Evolutionary conservation across 2,113 vertebrate genomes (phyloP).

Genomic region (Vicugna pacos): DNA sequence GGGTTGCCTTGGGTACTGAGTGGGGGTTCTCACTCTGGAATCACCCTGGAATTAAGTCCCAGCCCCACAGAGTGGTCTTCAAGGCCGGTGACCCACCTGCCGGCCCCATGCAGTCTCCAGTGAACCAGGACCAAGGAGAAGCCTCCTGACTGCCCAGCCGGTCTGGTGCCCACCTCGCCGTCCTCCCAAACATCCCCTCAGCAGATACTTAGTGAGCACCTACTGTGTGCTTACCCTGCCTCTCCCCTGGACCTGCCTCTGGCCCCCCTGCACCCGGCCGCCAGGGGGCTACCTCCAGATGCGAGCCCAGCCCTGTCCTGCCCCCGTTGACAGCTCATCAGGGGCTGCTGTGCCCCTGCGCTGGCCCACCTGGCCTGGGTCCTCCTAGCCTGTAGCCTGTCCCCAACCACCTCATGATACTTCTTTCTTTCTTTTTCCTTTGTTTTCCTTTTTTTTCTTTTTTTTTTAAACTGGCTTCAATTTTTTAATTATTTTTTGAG

Average conservation of each 20-base stretch:
- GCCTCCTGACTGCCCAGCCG: too few relatives aligned
- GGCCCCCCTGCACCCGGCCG: neutral
- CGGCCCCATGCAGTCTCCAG: accelerated
- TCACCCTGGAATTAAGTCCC: neutral
- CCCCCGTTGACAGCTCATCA: accelerated
- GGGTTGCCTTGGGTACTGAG: neutral
- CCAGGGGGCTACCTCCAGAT: neutral
- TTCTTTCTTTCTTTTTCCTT: too few relatives aligned
- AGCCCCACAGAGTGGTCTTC: accelerated
- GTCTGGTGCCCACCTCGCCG: neutral
- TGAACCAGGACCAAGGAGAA: neutral
- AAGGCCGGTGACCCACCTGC: neutral
- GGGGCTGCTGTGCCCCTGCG: accelerated
- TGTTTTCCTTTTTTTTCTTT: too few relatives aligned
- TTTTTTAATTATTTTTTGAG: too few relatives aligned
- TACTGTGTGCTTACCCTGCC: neutral
- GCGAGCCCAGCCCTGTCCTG: neutral
- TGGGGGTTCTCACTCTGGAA: neutral
- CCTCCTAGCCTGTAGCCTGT: accelerated
- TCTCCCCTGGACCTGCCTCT: neutral
- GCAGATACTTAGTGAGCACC: neutral
- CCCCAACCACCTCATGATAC: accelerated
- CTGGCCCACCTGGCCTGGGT: accelerated
- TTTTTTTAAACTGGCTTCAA: too few relatives aligned
- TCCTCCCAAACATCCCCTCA: neutral